These are phyloP conservation scores for Urocolius indicus DNA, from an alignment of 2,113 vertebrate species.

Conservation along the genomic window DNA sequence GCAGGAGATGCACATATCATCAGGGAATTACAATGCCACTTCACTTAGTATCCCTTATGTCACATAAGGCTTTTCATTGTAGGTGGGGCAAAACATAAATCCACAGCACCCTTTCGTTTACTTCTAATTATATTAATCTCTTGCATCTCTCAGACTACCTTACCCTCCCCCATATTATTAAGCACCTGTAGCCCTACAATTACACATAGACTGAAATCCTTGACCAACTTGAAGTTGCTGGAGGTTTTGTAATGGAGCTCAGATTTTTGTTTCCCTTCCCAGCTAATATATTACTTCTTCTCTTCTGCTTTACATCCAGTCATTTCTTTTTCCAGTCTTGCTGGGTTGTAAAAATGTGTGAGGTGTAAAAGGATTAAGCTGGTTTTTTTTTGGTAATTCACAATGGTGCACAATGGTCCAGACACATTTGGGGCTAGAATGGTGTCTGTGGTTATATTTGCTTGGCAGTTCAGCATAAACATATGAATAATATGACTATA, in stretches of 20 bases:
- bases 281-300: neutral
- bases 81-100: neutral
- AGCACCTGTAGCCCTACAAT: neutral
- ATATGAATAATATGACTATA: neutral
- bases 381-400: neutral
- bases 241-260: neutral
- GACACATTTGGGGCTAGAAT: neutral
- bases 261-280: neutral
- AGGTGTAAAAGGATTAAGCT: neutral
- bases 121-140: neutral
- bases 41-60: neutral
- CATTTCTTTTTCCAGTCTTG: neutral
- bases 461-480: neutral
- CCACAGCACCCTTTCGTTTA: neutral
- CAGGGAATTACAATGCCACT: neutral
- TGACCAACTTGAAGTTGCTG: neutral
- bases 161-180: neutral
- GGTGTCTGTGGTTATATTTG: neutral
- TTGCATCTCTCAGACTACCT: neutral
- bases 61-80: neutral
- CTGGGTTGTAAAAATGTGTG: neutral
- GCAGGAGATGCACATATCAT: neutral
- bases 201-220: neutral
- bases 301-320: neutral
- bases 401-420: neutral